Percentiles rank a stretch among this genome's conserved stretches.
Evolutionary conservation across 2,797 vertebrate genomes (phyloP).

Genomic region (Bradypodion ventrale): DNA sequence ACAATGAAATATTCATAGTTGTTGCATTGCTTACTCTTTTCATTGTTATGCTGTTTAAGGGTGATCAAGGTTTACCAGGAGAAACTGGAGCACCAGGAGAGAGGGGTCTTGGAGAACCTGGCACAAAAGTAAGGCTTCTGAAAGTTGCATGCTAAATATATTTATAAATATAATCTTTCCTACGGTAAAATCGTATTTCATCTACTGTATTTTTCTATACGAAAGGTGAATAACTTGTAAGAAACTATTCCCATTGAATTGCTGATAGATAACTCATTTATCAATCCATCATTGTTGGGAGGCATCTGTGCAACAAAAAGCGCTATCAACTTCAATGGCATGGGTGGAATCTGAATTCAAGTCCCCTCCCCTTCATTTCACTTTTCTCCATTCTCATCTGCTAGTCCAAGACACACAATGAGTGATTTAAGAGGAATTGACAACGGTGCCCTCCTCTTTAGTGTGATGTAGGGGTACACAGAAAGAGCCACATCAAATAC

Average conservation of each 20-base stretch:
- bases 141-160: neutral
- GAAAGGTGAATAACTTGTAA: neutral
- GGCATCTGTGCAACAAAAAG: neutral
- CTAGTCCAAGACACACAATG: neutral
- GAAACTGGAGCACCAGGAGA: constrained; percentile 84
- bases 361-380: neutral
- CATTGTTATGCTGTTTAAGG: constrained; percentile 69
- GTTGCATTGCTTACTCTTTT: constrained; percentile 17
- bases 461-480: no score
- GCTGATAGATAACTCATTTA: neutral
- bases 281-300: no score
- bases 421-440: neutral
- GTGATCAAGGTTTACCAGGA: constrained; percentile 87
- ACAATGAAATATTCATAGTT: neutral
- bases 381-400: neutral
- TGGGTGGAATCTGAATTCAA: neutral
- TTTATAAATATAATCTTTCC: neutral
- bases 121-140: constrained; percentile 81
- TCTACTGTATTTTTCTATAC: neutral
- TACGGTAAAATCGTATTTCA: no score
- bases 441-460: neutral
- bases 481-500: no score
- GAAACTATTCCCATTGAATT: neutral
- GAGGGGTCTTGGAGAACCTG: constrained; percentile 83
- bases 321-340: neutral